A percentile compares a stretch with the other conserved stretches of the same genome.
Evolutionary conservation across 2,113 vertebrate species (phyloP).

Genomic region (Glaucidium brasilianum): DNA sequence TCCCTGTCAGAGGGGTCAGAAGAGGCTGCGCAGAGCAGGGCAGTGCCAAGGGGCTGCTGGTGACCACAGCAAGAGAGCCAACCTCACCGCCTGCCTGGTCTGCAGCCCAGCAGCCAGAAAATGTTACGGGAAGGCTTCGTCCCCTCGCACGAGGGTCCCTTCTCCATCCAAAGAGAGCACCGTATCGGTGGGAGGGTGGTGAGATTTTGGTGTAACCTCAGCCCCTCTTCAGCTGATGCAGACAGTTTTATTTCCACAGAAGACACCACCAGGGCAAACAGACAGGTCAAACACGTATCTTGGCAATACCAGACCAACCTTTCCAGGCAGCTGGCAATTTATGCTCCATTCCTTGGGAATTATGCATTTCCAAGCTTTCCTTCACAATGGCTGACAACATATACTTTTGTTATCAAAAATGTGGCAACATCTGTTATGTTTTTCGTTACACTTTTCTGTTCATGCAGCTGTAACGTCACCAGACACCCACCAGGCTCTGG

Average conservation of each 20-base stretch:
- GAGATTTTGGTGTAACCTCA: neutral
- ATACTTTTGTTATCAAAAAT: neutral
- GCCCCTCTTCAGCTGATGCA: neutral
- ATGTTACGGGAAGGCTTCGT: too few species aligned
- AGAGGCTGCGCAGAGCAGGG: neutral
- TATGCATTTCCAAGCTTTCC: neutral
- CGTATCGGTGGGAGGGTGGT: accelerated
- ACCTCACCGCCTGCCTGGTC: accelerated
- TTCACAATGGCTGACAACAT: neutral
- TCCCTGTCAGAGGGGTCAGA: neutral
- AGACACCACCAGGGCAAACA: too few species aligned
- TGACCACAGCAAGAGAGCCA: neutral
- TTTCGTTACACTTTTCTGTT: neutral
- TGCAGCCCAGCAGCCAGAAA: neutral
- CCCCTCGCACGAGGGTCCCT: too few species aligned
- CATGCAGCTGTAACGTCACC: neutral
- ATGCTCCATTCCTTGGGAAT: neutral
- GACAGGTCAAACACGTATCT: neutral
- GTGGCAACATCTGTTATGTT: neutral
- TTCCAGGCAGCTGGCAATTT: neutral
- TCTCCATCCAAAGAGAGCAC: too few species aligned
- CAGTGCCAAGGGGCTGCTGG: neutral
- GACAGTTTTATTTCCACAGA: too few species aligned
- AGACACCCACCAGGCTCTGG: too few species aligned
- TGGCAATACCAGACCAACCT: neutral